Evolutionary conservation across 2,888 invertebrate species (phyloP), one percentile per base, ranked within the genome.

Genomic region (Pandemis heparana): DNA sequence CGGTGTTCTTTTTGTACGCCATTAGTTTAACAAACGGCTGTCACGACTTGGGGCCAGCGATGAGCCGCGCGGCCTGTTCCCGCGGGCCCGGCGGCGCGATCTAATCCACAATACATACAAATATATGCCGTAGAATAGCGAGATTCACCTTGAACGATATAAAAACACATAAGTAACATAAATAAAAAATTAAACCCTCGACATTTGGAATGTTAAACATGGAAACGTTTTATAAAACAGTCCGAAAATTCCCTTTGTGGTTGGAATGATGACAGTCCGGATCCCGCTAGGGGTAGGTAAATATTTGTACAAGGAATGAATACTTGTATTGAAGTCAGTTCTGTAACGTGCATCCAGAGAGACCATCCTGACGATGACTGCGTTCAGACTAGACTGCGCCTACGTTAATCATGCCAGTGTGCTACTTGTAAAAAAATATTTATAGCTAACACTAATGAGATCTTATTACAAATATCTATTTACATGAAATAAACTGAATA

Each of bases 21-120:
- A 90, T 91, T 91, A 90, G 90, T 87, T 84, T 89, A 91, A 92
- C 89, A 89, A 90, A 92, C 89, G 85, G 84, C 82, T 85, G 91
- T 92, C 92, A 92, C 92, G 92, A 93, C 88, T 89, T 85, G 88
- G 80, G 88, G 87, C 87, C 82, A 77, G 70, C 66, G 77, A 75
- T 56, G 61, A 71, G 43, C 72, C 75, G 62, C 56, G 60, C 48
- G 63, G 67, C 67, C 32, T 43, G 41, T 59, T 59, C 48, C 62
- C 39, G 38, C 46, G 60, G 43, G 46, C 60, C 51, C 14, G 51
- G 62, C 60, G 68, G 62, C 78, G 72, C 75, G 75, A 60, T 10
- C 56, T 23, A 23, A 56, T 56, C 56, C 56, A 56, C 56, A 5
- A 23, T 23, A 18, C 16, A 53, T 53, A 48, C 14, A 6, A 48